A percentile compares a stretch with the other conserved stretches of the same genome.
These are phyloP conservation scores for Hylaeus anthracinus DNA, from an alignment of 1,140 invertebrate genomes.

Conservation along the genomic window DNA sequence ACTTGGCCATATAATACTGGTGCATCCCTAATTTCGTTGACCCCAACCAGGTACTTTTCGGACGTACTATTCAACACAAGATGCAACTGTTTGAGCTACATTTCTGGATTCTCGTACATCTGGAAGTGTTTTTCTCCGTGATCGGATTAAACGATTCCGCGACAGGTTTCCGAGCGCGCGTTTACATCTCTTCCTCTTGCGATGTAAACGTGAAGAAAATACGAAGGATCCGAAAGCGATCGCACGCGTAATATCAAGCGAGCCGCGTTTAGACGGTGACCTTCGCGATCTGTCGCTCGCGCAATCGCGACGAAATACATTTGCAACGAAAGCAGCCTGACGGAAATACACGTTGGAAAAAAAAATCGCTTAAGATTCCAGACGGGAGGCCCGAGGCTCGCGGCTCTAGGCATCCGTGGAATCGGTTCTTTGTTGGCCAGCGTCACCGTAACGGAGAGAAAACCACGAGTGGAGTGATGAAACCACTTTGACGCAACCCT, in stretches of 20 bases:
- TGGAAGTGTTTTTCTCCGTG: too few species aligned
- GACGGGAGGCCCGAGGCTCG: conserved; percentile 4
- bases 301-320: conserved; percentile 42
- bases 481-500: conserved; percentile 64
- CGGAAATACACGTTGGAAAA: conserved; percentile 23
- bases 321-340: conserved; percentile 38
- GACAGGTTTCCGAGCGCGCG: not conserved
- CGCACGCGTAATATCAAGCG: conserved; percentile 21
- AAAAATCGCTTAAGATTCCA: conserved; percentile 47
- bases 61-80: too few species aligned
- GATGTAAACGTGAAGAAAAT: conserved; percentile 13
- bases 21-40: too few species aligned
- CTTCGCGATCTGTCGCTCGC: conserved; percentile 35
- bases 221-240: conserved; percentile 21
- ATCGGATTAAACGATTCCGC: not conserved
- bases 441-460: conserved; percentile 34
- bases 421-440: conserved; percentile 56
- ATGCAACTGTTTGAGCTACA: too few species aligned
- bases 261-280: conserved; percentile 37
- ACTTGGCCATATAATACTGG: too few species aligned
- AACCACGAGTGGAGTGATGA: conserved; percentile 45
- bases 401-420: conserved; percentile 35
- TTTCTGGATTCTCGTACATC: too few species aligned
- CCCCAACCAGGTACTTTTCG: too few species aligned
- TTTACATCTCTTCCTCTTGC: not conserved